Evolutionary conservation across 92 coral and sea anemone species (phyloP).

Genomic region (Pocillopora grandis): DNA sequence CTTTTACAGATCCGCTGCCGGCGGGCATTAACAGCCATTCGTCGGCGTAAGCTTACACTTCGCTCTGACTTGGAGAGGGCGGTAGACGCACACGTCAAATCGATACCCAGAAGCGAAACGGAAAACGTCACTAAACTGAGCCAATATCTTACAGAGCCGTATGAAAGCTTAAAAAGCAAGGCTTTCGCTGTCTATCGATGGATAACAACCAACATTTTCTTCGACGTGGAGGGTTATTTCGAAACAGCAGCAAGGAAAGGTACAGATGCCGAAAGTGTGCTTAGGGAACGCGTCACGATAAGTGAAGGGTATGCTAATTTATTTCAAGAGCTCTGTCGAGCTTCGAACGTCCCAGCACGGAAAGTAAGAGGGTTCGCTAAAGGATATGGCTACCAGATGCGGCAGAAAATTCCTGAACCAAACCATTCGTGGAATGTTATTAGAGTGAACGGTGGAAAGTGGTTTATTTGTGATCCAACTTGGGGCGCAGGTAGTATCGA

Average conservation of each 20-base stretch:
- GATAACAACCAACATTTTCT: constrained; percentile 70
- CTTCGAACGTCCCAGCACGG: constrained; percentile 37
- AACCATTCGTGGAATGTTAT: constrained; percentile 82
- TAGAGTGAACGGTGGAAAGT: constrained; percentile 61
- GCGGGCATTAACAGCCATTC: constrained; percentile 52
- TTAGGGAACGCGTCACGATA: constrained; percentile 54
- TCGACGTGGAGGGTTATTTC: constrained; percentile 75
- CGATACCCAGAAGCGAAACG: constrained; percentile 65
- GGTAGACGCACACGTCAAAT: constrained; percentile 65
- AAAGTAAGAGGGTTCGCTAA: constrained; percentile 75
- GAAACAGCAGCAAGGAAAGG: constrained; percentile 46
- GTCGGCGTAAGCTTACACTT: constrained; percentile 62
- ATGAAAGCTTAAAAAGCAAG: constrained; percentile 57
- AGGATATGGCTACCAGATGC: constrained; percentile 73
- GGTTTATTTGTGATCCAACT: constrained; percentile 80
- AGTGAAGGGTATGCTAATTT: constrained; percentile 72
- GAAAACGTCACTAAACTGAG: constrained; percentile 58
- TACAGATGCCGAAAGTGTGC: constrained; percentile 70
- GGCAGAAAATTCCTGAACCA: constrained; percentile 58
- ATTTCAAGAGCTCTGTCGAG: constrained; percentile 72
- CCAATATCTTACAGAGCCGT: constrained; percentile 73
- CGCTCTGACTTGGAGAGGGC: constrained; percentile 66
- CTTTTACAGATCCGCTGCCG: constrained; percentile 62
- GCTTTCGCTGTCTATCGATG: constrained; percentile 81
- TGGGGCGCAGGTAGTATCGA: constrained; percentile 80